Percentiles rank a stretch among this genome's conserved stretches.
Conservation (phyloP, 2,797 vertebrate species). For the Yasuhikotakia modesta region DNA sequence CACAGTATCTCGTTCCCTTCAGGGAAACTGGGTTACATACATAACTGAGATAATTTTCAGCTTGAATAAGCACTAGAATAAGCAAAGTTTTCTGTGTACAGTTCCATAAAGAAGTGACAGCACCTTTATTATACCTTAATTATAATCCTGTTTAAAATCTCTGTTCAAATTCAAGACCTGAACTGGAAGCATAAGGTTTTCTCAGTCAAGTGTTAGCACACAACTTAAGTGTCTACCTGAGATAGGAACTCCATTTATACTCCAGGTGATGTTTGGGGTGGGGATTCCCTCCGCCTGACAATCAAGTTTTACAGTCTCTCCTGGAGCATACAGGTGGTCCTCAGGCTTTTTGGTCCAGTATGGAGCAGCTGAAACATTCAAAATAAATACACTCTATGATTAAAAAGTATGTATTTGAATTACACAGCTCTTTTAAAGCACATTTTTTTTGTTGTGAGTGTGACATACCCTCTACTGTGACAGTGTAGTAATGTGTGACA, state of each 20-base stretch:
- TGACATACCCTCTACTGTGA: slow-evolving; percentile 83
- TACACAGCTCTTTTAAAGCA: neutral
- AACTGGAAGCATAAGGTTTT: too few species aligned
- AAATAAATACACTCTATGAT: neutral
- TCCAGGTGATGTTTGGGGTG: slow-evolving; percentile 81
- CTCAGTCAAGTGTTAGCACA: too few species aligned
- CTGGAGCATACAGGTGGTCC: slow-evolving; percentile 77
- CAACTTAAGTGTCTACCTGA: slow-evolving; percentile 63
- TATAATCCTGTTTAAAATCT: too few species aligned
- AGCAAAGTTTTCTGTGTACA: too few species aligned
- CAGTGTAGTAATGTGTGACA: slow-evolving; percentile 68
- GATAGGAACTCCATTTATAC: slow-evolving; percentile 80
- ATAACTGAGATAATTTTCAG: too few species aligned
- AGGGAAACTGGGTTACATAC: too few species aligned
- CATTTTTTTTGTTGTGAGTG: neutral
- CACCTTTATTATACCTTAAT: too few species aligned
- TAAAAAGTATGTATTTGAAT: neutral
- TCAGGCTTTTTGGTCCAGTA: slow-evolving; percentile 80
- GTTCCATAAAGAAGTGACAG: too few species aligned
- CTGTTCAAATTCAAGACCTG: too few species aligned
- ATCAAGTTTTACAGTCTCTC: slow-evolving; percentile 80
- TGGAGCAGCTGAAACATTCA: slow-evolving; percentile 76
- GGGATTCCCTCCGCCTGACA: slow-evolving; percentile 85
- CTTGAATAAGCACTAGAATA: too few species aligned
- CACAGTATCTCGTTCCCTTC: too few species aligned